phyloP scores from a whole-genome alignment of 2,888 invertebrate species.

The Drosophila phalerata region DNA sequence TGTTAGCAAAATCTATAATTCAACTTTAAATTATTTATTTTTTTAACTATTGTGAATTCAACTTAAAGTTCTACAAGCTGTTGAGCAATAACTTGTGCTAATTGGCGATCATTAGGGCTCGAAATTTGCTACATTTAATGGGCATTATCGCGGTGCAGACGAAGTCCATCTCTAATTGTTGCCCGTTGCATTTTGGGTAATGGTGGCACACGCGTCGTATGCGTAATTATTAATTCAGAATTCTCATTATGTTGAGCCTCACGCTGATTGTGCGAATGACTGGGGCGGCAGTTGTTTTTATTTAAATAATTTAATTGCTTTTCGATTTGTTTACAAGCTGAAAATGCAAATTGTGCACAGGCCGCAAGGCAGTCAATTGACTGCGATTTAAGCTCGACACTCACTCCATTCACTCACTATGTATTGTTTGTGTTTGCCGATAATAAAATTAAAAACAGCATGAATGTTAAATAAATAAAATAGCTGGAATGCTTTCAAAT shows the following conservation, averaged over 20 bases:
- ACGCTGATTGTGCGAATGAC: conserved; percentile 51
- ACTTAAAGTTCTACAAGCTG: background rate
- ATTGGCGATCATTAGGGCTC: conserved; percentile 3
- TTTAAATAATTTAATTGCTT: conserved; percentile 81
- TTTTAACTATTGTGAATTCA: background rate
- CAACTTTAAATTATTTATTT: background rate
- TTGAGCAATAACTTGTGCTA: conserved; percentile 7
- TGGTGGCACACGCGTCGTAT: conserved; percentile 40
- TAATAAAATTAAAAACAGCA: conserved; percentile 71
- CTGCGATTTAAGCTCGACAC: conserved; percentile 66
- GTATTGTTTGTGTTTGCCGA: conserved; percentile 17
- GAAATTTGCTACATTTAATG: conserved; percentile 8
- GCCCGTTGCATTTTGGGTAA: conserved; percentile 1
- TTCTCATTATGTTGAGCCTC: conserved; percentile 69
- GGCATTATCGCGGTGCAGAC: background rate
- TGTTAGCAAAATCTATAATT: background rate
- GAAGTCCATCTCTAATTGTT: conserved; percentile 44
- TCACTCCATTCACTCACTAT: background rate
- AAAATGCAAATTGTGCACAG: conserved; percentile 75
- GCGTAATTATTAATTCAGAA: conserved; percentile 74
- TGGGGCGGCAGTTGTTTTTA: conserved; percentile 68
- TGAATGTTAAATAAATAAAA: conserved; percentile 42
- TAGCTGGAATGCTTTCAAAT: conserved; percentile 34
- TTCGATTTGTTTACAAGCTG: conserved; percentile 80
- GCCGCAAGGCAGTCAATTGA: conserved; percentile 74